Base-by-base conservation (phyloP, 2,888 invertebrate species). In the Nudaria mundana region DNA sequence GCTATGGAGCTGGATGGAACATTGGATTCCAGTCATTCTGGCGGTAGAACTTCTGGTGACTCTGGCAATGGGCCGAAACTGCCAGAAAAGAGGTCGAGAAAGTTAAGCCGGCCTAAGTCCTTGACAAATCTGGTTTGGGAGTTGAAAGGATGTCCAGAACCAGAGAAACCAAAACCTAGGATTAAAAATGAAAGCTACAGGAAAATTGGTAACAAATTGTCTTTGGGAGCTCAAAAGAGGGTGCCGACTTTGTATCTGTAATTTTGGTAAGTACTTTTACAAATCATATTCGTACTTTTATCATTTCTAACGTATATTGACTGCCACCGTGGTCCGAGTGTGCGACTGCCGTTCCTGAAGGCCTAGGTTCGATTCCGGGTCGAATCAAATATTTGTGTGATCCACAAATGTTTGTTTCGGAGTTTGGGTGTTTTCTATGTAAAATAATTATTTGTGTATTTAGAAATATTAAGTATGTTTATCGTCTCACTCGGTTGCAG, bases 81-180 rank as follows among this genome's bases (percentile, higher is more conserved):
- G 66, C 95, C 95, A 37, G 95, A 96, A 69, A 95, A 96, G 74
- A 90, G 95, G 67, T 95, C 94, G 36, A 91, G 95, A 59, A 94
- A 94, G 66, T 78, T 97, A 44, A 95, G 94, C 63, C 91, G 96
- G 70, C 96, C 96, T 36, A 93, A 95, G 59, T 96, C 96, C 44
- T 86, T 97, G 69, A 96, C 95, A 48, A 96, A 96, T 84, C 91
- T 97, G 66, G 95, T 96, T 49, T 95, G 95, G 95, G 95, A 95
- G 74, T 70, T 92, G 52, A 86, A 88, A 51, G 89, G 88, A 0
- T 87, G 86, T 65, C 88, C 88, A 6, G 79, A 51, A 50, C 78
- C 52, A 41, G 88, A 89, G 50, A 89, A 88, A 73, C 82, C 87
- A 68, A 89, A 88, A 78, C 67, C 76, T 74, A 90, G 84, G 48